Base-by-base conservation (phyloP, 2,888 invertebrate species). In the Torymus texanus region DNA sequence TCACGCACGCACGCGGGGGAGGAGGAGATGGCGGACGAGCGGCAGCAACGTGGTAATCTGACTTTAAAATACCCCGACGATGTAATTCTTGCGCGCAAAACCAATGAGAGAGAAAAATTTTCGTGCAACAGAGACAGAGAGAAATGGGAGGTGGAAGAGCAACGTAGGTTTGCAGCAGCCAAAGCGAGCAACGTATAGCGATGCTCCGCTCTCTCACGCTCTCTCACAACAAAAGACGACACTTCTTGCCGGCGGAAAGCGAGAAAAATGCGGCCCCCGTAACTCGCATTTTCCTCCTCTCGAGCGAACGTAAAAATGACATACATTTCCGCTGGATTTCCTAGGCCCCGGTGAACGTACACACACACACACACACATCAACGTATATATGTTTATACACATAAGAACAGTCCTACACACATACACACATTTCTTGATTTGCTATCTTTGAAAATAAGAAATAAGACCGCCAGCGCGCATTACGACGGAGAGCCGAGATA, bases 371-470 rank as follows among this genome's bases (percentile, higher is more conserved):
- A 61, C 18, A 16, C 29, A 12, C 41, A 62, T 50, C 67, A 50
- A 59, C 55, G 65, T 21, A 12, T n/a, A 55, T 13, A 24, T 16
- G 55, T 10, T 10, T 67, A 41, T 18, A 16, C 8, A 18, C 16
- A 41, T 41, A 41, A 41, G 41, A 41, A 41, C 5, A 41, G 10
- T 8, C 41, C 41, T 41, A 41, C 8, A 41, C 41, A 41, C 24
- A 51, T 21, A 51, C 59, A 66, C 67, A 77, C 79, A 79, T 81
- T 78, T 78, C 82, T 82, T 82, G 81, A 83, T 83, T 81, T 83
- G 81, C 76, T 78, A 78, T 78, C 78, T 78, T 82, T 75, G 80
- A 83, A 81, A 81, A 82, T 82, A 78, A 81, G 78, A 78, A 80
- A 67, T 80, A 78, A 80, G 72, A 62, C 56, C 58, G 41, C 29